A percentile compares a stretch with the other conserved stretches of the same genome.
Evolutionary conservation across 1,140 invertebrate genomes (phyloP).

Genomic region (Megalopta genalis): DNA sequence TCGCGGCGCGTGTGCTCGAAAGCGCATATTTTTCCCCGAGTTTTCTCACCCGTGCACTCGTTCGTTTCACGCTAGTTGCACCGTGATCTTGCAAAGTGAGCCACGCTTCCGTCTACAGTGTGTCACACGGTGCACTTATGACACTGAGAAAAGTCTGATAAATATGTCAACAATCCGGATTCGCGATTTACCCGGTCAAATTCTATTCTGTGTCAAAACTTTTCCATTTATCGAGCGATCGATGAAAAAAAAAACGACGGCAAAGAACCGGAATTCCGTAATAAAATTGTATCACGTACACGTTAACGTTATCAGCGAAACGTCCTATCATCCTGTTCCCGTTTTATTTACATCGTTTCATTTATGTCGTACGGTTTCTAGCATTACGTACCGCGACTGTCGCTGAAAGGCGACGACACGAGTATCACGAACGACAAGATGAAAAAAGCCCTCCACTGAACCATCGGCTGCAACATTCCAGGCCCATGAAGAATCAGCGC

Average conservation of each 20-base stretch:
- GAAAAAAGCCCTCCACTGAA: conserved; percentile 6
- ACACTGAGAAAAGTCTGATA: neutral
- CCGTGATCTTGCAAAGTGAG: neutral
- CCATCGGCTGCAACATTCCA: neutral
- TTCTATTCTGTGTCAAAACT: too few relatives aligned
- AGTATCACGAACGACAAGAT: conserved; percentile 26
- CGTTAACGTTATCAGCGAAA: too few relatives aligned
- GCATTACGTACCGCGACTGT: conserved; percentile 40
- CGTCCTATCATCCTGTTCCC: too few relatives aligned
- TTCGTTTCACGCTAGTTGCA: conserved; percentile 34
- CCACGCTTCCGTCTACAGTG: conserved; percentile 5
- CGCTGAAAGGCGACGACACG: conserved; percentile 15
- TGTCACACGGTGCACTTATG: neutral
- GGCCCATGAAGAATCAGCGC: neutral
- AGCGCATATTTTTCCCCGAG: neutral
- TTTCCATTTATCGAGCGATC: too few relatives aligned
- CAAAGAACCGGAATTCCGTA: too few relatives aligned
- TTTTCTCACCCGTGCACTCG: conserved; percentile 4
- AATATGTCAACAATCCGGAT: neutral
- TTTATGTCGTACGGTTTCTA: neutral
- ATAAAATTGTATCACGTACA: too few relatives aligned
- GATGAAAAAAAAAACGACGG: too few relatives aligned
- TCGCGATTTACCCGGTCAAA: neutral
- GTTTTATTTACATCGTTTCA: too few relatives aligned
- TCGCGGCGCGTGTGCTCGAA: neutral